A percentile compares a stretch with the other conserved stretches of the same genome.
phyloP scores from a whole-genome alignment of 2,797 vertebrate species.

The Amblyraja radiata region DNA sequence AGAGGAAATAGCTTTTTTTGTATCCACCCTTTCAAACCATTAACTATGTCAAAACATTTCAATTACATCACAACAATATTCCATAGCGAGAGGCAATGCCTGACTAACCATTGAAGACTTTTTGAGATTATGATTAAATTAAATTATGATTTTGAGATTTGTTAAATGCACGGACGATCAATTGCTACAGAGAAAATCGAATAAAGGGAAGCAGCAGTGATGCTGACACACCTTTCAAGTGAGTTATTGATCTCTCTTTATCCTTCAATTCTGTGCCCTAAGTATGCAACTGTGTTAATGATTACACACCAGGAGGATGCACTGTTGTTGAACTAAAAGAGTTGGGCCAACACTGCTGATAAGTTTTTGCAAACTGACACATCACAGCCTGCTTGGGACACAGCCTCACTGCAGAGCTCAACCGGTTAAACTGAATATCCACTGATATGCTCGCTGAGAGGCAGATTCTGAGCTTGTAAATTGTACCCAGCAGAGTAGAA shows the following conservation, averaged over 20 bases:
- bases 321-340: conserved; percentile 9
- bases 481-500: too few species aligned
- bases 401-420: background rate
- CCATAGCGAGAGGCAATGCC: too few species aligned
- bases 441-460: background rate
- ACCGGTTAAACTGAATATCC: too few species aligned
- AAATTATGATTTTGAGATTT: too few species aligned
- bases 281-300: background rate
- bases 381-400: background rate
- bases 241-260: background rate
- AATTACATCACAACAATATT: background rate
- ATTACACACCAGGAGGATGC: conserved; percentile 13
- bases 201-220: background rate
- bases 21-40: background rate
- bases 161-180: too few species aligned
- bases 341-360: background rate
- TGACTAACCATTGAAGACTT: too few species aligned
- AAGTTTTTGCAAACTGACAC: background rate
- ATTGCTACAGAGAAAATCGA: too few species aligned
- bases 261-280: background rate
- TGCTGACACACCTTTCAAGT: background rate
- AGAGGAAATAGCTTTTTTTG: background rate
- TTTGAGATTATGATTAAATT: too few species aligned
- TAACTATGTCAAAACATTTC: background rate
- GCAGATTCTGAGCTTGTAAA: background rate